Evolutionary conservation across 2,113 vertebrate genomes (phyloP).

Genomic region (Phoxinus phoxinus): DNA sequence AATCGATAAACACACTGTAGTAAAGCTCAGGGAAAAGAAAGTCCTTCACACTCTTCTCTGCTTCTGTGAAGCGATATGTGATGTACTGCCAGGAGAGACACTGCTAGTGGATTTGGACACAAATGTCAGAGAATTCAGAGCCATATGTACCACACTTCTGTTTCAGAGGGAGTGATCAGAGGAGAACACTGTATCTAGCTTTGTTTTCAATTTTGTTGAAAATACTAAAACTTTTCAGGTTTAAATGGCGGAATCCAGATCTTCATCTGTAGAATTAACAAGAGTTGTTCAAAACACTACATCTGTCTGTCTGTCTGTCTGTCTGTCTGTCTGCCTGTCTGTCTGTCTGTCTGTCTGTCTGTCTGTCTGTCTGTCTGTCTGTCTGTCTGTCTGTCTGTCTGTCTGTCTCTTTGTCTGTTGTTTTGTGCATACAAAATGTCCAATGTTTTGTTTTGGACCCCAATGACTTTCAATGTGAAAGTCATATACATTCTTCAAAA

Average conservation of each 20-base stretch:
- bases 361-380: no score
- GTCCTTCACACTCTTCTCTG: slow-evolving; percentile 31
- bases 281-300: neutral
- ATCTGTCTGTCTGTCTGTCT: no score
- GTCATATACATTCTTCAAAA: neutral
- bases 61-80: slow-evolving; percentile 30
- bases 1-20: slow-evolving; percentile 47
- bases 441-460: neutral
- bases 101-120: slow-evolving; percentile 24
- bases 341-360: no score
- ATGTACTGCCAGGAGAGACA: slow-evolving; percentile 36
- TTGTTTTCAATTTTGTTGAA: neutral
- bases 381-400: no score
- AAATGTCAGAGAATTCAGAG: slow-evolving; percentile 8
- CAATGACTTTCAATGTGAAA: neutral
- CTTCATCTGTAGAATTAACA: neutral
- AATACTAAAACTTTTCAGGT: neutral
- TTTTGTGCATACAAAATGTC: neutral
- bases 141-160: slow-evolving; percentile 24
- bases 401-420: no score
- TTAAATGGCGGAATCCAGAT: neutral
- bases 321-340: no score
- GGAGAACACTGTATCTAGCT: neutral
- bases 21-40: slow-evolving; percentile 45
- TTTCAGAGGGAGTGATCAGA: slow-evolving; percentile 1